Base-by-base conservation (phyloP, 2,888 invertebrate species). In the Diplazon laetatorius region DNA sequence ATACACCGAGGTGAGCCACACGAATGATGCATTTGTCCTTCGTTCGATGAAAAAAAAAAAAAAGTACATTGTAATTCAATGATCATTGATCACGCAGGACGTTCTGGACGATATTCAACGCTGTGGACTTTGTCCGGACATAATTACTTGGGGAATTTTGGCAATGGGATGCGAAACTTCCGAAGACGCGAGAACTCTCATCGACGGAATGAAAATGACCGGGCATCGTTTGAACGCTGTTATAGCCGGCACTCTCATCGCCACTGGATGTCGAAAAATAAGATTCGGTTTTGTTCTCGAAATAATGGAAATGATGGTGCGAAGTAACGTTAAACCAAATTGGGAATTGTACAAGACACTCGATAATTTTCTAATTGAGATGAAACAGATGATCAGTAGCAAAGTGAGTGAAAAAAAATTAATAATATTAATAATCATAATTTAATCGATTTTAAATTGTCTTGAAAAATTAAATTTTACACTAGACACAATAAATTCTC, bases 111-210 rank as follows among this genome's bases (percentile, higher is more conserved):
- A 92, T 52, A 90, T 93, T 72, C 89, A 93, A 84, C 92, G 92
- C 79, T 82, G 91, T 2, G 90, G 91, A 68, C 88, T 96, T 22
- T 91, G 92, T 80, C 94, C 95, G 0, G 94, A 97, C 90, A 93
- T 97, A 82, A 93, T 96, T 84, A 98, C 98, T 0, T 98, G 96
- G 92, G 98, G 97, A 48, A 94, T 96, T 1, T 90, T 98, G 76
- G 95, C 98, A 0, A 91, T 97, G 85, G 94, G 96, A 10, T 98
- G 98, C 89, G 92, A 91, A 76, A 94, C 92, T 4, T 92, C 93
- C 82, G 92, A 93, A 35, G 93, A 94, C 84, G 96, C 95, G 3
- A 89, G 92, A 60, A 92, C 93, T 82, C 92, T 98, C 8, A 87
- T 98, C 0, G 89, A 92, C 39, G 94, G 95, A 88, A 96, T 98